Evolutionary conservation across 2,113 vertebrate species (phyloP).

Genomic region (Daubentonia madagascariensis): DNA sequence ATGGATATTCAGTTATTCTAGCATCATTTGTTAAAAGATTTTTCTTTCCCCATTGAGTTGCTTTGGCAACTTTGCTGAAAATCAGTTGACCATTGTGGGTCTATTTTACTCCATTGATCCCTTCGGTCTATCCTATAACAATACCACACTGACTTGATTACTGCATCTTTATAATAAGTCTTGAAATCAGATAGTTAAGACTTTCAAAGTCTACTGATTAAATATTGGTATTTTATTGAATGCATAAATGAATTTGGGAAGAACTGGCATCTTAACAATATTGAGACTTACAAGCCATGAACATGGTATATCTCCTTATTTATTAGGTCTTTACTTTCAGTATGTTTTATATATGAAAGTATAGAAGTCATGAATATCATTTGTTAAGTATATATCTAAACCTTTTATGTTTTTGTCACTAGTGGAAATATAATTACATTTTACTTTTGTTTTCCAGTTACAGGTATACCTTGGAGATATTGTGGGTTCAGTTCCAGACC

Average conservation of each 20-base stretch:
- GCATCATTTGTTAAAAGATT: neutral
- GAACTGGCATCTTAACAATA: neutral
- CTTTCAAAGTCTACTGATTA: neutral
- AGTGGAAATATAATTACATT: too few relatives aligned
- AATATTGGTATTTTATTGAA: too few relatives aligned
- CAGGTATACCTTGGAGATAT: too few relatives aligned
- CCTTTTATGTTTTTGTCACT: too few relatives aligned
- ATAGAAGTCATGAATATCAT: too few relatives aligned
- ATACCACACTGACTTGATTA: neutral
- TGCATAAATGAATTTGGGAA: too few relatives aligned
- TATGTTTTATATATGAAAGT: too few relatives aligned
- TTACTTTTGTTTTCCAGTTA: too few relatives aligned
- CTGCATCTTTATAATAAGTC: neutral
- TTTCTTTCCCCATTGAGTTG: neutral
- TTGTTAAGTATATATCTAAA: too few relatives aligned
- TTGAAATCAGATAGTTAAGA: neutral
- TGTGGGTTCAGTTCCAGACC: too few relatives aligned
- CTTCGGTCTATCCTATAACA: neutral
- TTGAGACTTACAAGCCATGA: neutral
- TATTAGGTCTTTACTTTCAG: neutral
- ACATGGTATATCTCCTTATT: neutral
- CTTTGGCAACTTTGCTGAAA: neutral
- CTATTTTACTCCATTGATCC: neutral
- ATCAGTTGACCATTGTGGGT: neutral
- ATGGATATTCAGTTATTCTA: neutral